Evolutionary conservation across 2,888 invertebrate genomes (phyloP), one percentile per base, ranked within the genome.

Genomic region (Deilephila elpenor): DNA sequence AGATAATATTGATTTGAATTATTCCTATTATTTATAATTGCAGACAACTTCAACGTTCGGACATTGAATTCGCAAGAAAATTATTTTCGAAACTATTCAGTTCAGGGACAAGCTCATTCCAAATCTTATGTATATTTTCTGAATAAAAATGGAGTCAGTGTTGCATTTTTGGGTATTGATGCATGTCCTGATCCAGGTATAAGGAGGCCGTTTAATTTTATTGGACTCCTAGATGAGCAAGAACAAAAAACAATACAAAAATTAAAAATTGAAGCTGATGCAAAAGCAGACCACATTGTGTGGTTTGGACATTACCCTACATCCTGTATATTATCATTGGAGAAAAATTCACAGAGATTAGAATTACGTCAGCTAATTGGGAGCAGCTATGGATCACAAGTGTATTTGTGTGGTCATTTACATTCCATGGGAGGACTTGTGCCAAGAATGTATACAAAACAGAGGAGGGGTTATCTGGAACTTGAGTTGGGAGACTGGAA

Each of bases 401-500:
- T 96, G 0, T 98, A 98, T 92, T 91, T 98, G 32, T 98, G 98
- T 90, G 99, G 99, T 0, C 99, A 99, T 93, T 96, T 98, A 80
- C 99, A 99, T 90, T 97, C 97, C 2, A 95, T 98, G 84, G 97
- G 96, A 61, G 98, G 97, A 6, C 83, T 97, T 7, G 96, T 98
- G 1, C 96, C 97, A 8, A 95, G 96, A 78, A 98, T 99, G 98
- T 98, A 98, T 86, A 97, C 98, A 1, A 93, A 97, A 79, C 98
- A 98, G 84, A 96, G 96, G 80, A 96, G 96, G 76, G 98, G 98
- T 5, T 97, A 96, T 85, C 92, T 98, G 75, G 99, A 99, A 91
- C 93, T 98, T 74, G 99, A 99, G 91, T 92, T 98, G 73, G 98
- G 97, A 11, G 99, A 99, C 92, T 99, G 98, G 98, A 98, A 98